These are phyloP conservation scores for Drosophila eohydei DNA, from an alignment of 2,888 invertebrate species.

Conservation along the genomic window DNA sequence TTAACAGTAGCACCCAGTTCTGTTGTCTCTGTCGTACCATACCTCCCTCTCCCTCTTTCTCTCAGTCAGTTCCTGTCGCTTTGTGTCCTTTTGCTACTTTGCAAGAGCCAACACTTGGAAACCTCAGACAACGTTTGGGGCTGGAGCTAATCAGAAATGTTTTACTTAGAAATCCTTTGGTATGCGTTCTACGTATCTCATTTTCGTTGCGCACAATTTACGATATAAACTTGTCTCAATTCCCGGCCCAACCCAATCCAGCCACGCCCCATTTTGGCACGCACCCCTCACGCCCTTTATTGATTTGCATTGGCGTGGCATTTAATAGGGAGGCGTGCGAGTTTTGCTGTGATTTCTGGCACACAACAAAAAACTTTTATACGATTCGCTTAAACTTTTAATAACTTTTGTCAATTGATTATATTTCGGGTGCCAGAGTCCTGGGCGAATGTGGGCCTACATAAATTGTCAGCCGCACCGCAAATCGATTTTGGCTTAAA, in stretches of 20 bases:
- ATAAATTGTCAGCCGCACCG: conserved; percentile 29
- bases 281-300: conserved; percentile 41
- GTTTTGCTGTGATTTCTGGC: conserved; percentile 67
- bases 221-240: conserved; percentile 69
- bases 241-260: background rate
- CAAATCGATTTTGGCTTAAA: conserved; percentile 57
- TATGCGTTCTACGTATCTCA: conserved; percentile 79
- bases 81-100: conserved; percentile 19
- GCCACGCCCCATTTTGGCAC: background rate
- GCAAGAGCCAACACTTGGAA: conserved; percentile 40
- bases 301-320: conserved; percentile 69
- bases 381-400: conserved; percentile 71
- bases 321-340: conserved; percentile 58
- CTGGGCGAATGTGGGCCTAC: conserved; percentile 20
- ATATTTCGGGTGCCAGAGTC: conserved; percentile 20
- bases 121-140: conserved; percentile 40
- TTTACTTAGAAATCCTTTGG: conserved; percentile 79
- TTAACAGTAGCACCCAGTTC: conserved; percentile 17
- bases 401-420: conserved; percentile 81
- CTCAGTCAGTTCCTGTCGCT: conserved; percentile 15
- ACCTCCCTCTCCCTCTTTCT: background rate
- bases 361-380: conserved; percentile 57
- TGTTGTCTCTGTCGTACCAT: background rate
- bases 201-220: conserved; percentile 80
- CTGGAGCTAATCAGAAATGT: conserved; percentile 75